Base-by-base conservation (phyloP, 2,797 vertebrate genomes). In the Eremophila alpestris region DNA sequence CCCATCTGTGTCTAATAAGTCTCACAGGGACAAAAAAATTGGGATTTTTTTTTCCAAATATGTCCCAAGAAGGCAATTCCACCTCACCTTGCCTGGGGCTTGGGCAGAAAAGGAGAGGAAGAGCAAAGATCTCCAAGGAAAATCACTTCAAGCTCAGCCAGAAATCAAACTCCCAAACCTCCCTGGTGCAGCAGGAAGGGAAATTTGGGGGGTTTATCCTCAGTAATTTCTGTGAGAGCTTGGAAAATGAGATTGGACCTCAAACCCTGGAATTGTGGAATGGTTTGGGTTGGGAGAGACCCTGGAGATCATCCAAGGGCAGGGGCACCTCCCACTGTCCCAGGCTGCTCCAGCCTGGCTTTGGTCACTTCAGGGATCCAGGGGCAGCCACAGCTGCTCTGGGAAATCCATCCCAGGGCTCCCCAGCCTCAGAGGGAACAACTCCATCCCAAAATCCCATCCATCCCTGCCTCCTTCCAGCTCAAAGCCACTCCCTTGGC, bases 161-260 rank as follows among this genome's bases (percentile, higher is more conserved):
- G 45, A 89, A 80, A 54, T 38, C 32, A 52, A 67, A 26, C 16
- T 67, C 30, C 30, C 5, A 2, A 59, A 20, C 3, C 19, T n/a
- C 26, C 45, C 13, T 1, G 0, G 4, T 45, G 14, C 3, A 1
- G 6, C 32, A 26, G 21, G 27, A 63, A 40, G 41, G 40, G 73
- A 67, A 29, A 27, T 58, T 27, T 17, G 34, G 55, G 32, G 26
- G 43, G 21, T 24, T 34, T 1, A 6, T 16, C 4, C 32, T 14
- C 21, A 13, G 51, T 4, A 58, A 29, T 21, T 9, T 41, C 49
- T 45, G 29, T 4, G 38, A 56, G 40, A 48, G 30, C 14, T 5
- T 26, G 26, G 76, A 86, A 76, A 94, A 48, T 0, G 2, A 36
- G 24, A 73, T 2, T 41, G 65, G 46, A 58, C 38, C 64, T 38